A percentile compares a stretch with the other conserved stretches of the same genome.
phyloP scores from a whole-genome alignment of 2,888 invertebrate species.

The Schizaphis graminum region DNA sequence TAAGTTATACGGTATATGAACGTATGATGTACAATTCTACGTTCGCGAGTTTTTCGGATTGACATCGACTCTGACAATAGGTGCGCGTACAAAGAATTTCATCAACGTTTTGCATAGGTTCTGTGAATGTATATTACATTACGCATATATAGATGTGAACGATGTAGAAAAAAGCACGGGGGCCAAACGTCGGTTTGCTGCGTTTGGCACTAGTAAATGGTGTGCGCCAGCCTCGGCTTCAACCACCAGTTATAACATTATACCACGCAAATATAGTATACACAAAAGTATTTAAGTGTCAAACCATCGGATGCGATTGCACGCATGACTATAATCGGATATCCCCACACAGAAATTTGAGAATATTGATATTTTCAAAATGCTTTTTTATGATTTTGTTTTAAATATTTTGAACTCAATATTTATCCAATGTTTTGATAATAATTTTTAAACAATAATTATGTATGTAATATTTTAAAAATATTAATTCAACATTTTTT shows the following conservation, averaged over 20 bases:
- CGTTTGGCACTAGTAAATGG: background rate
- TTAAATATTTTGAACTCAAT: too few species aligned
- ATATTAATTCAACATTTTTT: too few species aligned
- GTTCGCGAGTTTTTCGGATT: background rate
- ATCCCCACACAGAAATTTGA: too few species aligned
- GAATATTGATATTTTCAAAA: too few species aligned
- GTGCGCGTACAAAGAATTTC: background rate
- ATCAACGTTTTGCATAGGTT: background rate
- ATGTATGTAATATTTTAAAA: too few species aligned
- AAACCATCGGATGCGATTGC: background rate
- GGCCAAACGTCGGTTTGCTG: background rate
- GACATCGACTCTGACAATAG: slow-evolving; percentile 13
- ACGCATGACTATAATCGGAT: background rate
- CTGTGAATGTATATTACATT: background rate
- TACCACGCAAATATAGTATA: background rate
- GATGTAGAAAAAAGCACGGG: background rate
- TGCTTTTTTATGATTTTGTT: too few species aligned
- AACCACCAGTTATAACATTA: background rate
- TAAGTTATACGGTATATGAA: background rate
- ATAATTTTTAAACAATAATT: too few species aligned
- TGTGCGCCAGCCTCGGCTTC: background rate
- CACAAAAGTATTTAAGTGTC: background rate
- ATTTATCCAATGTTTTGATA: too few species aligned
- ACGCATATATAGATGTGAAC: background rate
- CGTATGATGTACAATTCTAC: background rate